These are phyloP conservation scores for Heteropelma amictum DNA, from an alignment of 2,888 invertebrate genomes.

Conservation along the genomic window DNA sequence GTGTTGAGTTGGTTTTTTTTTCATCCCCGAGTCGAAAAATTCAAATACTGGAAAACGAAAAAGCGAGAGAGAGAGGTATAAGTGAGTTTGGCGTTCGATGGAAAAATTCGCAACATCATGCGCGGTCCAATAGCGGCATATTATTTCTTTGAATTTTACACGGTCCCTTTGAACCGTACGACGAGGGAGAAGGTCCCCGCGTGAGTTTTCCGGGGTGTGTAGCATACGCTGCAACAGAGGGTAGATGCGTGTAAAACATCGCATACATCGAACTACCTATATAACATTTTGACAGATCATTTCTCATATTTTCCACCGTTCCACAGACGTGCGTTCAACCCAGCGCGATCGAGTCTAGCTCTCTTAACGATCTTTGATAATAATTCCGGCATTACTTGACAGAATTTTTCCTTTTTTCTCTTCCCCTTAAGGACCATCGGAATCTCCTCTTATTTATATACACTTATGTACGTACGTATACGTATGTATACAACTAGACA, in stretches of 20 bases:
- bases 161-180: conserved; percentile 64
- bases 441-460: conserved; percentile 33
- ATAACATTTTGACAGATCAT: conserved; percentile 75
- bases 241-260: conserved; percentile 17
- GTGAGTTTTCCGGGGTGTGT: conserved; percentile 42
- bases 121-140: conserved; percentile 41
- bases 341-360: conserved; percentile 49
- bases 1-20: conserved; percentile 14
- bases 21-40: neutral
- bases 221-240: conserved; percentile 33
- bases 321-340: conserved; percentile 53
- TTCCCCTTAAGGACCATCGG: conserved; percentile 24
- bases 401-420: conserved; percentile 62
- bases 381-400: conserved; percentile 74
- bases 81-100: neutral
- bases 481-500: neutral
- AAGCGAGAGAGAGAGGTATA: conserved; percentile 14
- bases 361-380: conserved; percentile 63
- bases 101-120: conserved; percentile 60
- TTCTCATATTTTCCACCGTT: conserved; percentile 79
- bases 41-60: neutral
- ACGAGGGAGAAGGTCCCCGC: neutral
- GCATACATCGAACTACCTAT: conserved; percentile 63
- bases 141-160: conserved; percentile 62
- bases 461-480: neutral